Evolutionary conservation across 1,140 invertebrate species (phyloP).

Genomic region (Psilanteris sp.): DNA sequence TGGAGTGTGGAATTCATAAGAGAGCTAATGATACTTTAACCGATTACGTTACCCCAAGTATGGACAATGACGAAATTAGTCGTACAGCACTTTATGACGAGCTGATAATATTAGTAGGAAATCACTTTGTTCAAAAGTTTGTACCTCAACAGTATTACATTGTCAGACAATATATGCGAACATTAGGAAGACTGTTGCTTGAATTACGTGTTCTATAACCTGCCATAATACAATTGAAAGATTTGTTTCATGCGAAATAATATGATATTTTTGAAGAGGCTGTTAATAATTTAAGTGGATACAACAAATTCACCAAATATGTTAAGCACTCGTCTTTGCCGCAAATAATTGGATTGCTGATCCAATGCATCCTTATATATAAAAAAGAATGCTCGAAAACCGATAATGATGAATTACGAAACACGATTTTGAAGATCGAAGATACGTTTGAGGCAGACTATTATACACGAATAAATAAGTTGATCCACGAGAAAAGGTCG

Average conservation of each 20-base stretch:
- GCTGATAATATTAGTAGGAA: slow-evolving; percentile 20
- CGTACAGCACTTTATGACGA: slow-evolving; percentile 6
- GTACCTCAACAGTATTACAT: slow-evolving; percentile 31
- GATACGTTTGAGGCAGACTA: slow-evolving; percentile 10
- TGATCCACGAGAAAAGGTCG: neutral
- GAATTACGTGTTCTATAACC: no score
- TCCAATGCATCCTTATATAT: neutral
- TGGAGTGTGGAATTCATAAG: slow-evolving; percentile 1
- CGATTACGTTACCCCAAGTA: neutral
- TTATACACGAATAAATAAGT: slow-evolving; percentile 9
- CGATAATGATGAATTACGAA: neutral
- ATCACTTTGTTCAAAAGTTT: slow-evolving; percentile 19
- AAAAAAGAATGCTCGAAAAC: slow-evolving; percentile 1
- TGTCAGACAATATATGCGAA: slow-evolving; percentile 32
- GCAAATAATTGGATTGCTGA: neutral
- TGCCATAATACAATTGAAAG: no score
- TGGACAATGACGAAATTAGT: slow-evolving; percentile 12
- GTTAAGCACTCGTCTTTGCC: neutral
- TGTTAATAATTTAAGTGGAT: neutral
- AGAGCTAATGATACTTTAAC: neutral
- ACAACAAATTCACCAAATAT: neutral
- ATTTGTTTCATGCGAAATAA: slow-evolving; percentile 1
- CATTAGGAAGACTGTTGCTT: no score
- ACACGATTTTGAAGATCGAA: neutral
- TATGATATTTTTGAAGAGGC: neutral